Base-by-base conservation (phyloP, 2,113 vertebrate genomes). In the Psilopogon haemacephalus region DNA sequence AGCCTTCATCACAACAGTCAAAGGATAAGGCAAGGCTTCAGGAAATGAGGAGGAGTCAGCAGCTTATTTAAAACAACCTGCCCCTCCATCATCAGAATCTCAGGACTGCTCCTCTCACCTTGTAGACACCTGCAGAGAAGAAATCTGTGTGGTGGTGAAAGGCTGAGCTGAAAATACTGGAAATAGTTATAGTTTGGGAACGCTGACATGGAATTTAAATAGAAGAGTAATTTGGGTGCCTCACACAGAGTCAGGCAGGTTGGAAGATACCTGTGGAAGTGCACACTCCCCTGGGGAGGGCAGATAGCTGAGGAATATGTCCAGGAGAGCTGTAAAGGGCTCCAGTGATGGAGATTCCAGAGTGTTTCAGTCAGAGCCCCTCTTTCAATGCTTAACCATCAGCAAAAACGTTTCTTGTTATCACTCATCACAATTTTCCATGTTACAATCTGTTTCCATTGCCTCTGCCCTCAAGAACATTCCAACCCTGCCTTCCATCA, bases 321-420 rank as follows among this genome's bases (percentile, higher is more conserved):
- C 30, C 89, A 68, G 46, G 32, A 83, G 18, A 67, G 4, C 6
- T 35, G 18, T 40, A 68, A 70, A 40, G 37, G 40, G 16, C 9
- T 92, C 28, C 76, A 80, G 67, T 40, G 42, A 48, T 44, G 42
- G 21, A 30, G 24, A 42, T 68, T 37, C 10, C 60, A 55, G 17
- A 74, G 4, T 3, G 3, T 60, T 5, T 46, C 2, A 0, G 6
- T 0, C 44, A 23, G 11, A 11, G 3, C 5, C 7, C 6, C n/a
- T 60, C 15, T 58, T 58, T 62, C 69, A 92, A 46, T 4, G 42
- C 26, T 3, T 60, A 11, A 52, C 7, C 21, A 60, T 8, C 12
- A 71, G 8, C 23, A 37, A 50, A 88, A 94, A 64, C 11, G 1
- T 0, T 20, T 85, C 37, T 88, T 84, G 16, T 70, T 71, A 4